Evolutionary conservation across 2,888 invertebrate genomes (phyloP).

Genomic region (Hirtodrosophila cameraria): DNA sequence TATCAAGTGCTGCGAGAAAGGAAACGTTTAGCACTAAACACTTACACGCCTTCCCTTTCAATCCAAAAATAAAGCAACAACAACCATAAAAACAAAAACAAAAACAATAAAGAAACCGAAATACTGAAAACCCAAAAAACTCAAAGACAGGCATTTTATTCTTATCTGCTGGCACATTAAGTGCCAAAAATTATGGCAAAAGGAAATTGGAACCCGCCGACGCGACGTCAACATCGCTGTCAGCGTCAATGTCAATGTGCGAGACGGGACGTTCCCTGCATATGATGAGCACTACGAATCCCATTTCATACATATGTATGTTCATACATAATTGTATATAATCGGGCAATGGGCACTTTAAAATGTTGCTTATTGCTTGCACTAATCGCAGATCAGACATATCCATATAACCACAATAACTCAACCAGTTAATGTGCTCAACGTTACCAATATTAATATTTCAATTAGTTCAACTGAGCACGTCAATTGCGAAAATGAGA

Average conservation of each 20-base stretch:
- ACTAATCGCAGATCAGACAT: conserved; percentile 11
- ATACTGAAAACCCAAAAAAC: conserved; percentile 6
- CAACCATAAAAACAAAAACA: conserved; percentile 8
- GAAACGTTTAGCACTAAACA: conserved; percentile 70
- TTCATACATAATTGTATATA: conserved; percentile 11
- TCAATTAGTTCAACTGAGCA: neutral
- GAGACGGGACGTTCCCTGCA: conserved; percentile 10
- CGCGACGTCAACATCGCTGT: conserved; percentile 12
- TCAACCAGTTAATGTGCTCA: neutral
- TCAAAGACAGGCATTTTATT: conserved; percentile 41
- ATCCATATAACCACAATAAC: conserved; percentile 2
- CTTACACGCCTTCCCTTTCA: conserved; percentile 39
- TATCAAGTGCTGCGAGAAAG: conserved; percentile 50
- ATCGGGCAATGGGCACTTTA: conserved; percentile 1
- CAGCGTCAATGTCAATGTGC: conserved; percentile 37
- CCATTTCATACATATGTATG: conserved; percentile 11
- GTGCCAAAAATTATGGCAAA: conserved; percentile 74
- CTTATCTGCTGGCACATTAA: conserved; percentile 68
- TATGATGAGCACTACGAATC: conserved; percentile 9
- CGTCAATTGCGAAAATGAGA: no score
- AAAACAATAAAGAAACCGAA: neutral
- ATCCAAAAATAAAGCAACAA: neutral
- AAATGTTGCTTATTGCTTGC: conserved; percentile 9
- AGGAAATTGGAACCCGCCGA: conserved; percentile 61
- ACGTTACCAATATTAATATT: neutral